phyloP scores from a whole-genome alignment of 2,888 invertebrate species.

The Teleogryllus oceanicus region DNA sequence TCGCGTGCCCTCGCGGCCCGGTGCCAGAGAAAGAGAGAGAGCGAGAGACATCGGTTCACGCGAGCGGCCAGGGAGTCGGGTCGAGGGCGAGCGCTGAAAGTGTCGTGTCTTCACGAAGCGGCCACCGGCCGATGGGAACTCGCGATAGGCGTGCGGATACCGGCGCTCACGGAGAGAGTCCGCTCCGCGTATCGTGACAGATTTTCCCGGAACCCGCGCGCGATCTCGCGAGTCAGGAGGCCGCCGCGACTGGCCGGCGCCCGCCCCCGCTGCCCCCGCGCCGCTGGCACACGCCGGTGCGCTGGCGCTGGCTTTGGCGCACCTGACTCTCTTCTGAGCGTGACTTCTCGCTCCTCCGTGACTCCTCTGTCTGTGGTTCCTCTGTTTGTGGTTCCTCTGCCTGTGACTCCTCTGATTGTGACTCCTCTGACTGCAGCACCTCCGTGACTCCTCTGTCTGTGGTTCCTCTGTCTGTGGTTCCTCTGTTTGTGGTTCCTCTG shows the following conservation, averaged over 20 bases:
- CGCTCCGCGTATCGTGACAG: constrained; percentile 18
- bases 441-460: too few relatives aligned
- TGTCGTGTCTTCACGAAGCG: constrained; percentile 10
- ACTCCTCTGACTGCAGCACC: too few relatives aligned
- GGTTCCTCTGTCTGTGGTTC: too few relatives aligned
- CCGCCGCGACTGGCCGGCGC: not conserved
- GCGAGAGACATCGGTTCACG: not conserved
- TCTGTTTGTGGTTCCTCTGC: too few relatives aligned
- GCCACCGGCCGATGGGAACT: not conserved
- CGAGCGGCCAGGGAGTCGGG: not conserved
- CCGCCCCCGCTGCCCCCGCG: not conserved
- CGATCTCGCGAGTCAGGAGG: not conserved
- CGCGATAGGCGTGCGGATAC: not conserved
- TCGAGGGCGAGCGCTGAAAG: not conserved
- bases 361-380: too few relatives aligned
- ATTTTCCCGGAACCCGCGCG: not conserved
- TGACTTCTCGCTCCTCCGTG: too few relatives aligned
- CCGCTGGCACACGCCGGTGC: too few relatives aligned
- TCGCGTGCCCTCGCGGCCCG: too few relatives aligned
- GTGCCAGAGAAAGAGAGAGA: not conserved
- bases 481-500: too few relatives aligned
- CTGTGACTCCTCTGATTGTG: too few relatives aligned
- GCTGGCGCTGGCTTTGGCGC: too few relatives aligned
- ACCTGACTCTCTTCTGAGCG: too few relatives aligned
- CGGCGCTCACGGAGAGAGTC: not conserved